Evolutionary conservation across 2,888 invertebrate species (phyloP).

Genomic region (Chrysolina haemoptera): DNA sequence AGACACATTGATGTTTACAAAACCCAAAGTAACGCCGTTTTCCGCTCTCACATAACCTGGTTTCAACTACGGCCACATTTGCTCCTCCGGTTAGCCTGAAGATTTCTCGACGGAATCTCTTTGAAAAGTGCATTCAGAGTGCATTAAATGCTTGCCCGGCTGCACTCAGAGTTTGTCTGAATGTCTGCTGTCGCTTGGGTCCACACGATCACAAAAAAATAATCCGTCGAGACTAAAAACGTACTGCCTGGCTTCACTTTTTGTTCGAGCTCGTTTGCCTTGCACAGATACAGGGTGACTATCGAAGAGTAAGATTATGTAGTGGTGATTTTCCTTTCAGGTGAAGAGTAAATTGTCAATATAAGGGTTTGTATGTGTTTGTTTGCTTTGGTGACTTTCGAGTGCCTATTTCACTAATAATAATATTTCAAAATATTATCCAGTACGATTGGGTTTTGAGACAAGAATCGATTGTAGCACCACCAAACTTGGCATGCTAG

Average conservation of each 20-base stretch:
- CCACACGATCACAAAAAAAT: slow-evolving; percentile 29
- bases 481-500: too few species aligned
- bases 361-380: too few species aligned
- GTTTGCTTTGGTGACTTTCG: too few species aligned
- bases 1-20: slow-evolving; percentile 38
- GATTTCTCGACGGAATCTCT: slow-evolving; percentile 28
- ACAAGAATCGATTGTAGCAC: too few species aligned
- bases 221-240: slow-evolving; percentile 37
- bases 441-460: too few species aligned
- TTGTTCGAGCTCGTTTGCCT: slow-evolving; percentile 39
- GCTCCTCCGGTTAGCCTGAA: slow-evolving; percentile 30
- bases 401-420: too few species aligned
- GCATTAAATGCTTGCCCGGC: slow-evolving; percentile 31
- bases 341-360: too few species aligned
- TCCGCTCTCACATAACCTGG: slow-evolving; percentile 35
- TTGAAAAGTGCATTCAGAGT: slow-evolving; percentile 26
- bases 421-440: too few species aligned
- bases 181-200: slow-evolving; percentile 34
- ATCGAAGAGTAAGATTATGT: background rate
- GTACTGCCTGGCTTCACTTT: slow-evolving; percentile 34
- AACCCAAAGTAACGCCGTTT: slow-evolving; percentile 35
- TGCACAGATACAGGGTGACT: slow-evolving; percentile 34
- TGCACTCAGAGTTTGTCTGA: slow-evolving; percentile 37
- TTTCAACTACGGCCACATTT: slow-evolving; percentile 34
- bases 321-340: too few species aligned